These are phyloP conservation scores for Ranitomeya imitator DNA, from an alignment of 2,113 vertebrate genomes.

Conservation along the genomic window DNA sequence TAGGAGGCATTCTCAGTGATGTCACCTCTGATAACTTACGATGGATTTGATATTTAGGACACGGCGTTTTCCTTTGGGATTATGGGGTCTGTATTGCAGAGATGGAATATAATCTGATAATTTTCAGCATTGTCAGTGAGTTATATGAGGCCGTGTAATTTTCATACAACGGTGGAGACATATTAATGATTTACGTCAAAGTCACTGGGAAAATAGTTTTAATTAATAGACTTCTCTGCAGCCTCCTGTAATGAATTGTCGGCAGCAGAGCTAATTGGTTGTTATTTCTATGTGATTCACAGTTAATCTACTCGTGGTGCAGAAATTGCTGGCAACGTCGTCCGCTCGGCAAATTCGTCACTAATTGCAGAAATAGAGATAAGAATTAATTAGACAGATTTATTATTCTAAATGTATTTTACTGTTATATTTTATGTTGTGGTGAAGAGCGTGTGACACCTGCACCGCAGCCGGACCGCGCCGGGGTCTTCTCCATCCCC, in stretches of 20 bases:
- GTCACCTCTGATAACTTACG: too few species aligned
- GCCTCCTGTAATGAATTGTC: slow-evolving; percentile 69
- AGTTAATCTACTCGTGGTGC: slow-evolving; percentile 67
- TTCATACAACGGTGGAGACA: slow-evolving; percentile 59
- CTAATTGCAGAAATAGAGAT: neutral
- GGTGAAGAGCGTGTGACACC: neutral
- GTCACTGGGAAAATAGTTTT: slow-evolving; percentile 63
- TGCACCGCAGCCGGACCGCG: neutral
- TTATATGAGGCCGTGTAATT: neutral
- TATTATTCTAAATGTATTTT: neutral
- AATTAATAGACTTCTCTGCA: slow-evolving; percentile 63
- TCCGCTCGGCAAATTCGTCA: neutral
- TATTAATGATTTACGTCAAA: slow-evolving; percentile 64
- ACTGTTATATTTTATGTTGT: neutral
- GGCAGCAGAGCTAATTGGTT: slow-evolving; percentile 71
- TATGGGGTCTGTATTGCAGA: too few species aligned
- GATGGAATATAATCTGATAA: too few species aligned
- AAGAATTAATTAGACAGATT: neutral
- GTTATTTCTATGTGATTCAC: slow-evolving; percentile 74
- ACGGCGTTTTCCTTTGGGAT: too few species aligned
- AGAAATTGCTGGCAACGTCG: neutral
- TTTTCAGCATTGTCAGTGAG: too few species aligned
- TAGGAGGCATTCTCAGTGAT: too few species aligned
- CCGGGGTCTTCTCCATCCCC: neutral
- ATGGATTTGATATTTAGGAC: too few species aligned